Percentiles rank a stretch among this genome's conserved stretches.
phyloP scores from a whole-genome alignment of 2,113 vertebrate species.

The western clawed frog (Xenopus tropicalis) region DNA sequence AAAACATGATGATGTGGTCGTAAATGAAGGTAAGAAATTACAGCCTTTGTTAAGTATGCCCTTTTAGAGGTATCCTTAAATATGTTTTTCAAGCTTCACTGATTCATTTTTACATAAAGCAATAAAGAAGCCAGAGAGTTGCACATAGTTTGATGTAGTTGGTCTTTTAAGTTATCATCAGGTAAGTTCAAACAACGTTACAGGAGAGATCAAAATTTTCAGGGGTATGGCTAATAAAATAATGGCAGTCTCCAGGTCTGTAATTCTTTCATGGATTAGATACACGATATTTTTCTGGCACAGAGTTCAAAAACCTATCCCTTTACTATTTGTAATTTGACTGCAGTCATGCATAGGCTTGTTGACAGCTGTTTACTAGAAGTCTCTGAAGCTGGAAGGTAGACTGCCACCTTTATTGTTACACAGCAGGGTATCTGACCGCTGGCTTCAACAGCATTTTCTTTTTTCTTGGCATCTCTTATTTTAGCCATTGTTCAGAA shows the following conservation, averaged over 20 bases:
- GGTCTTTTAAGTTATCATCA: slow-evolving; percentile 38
- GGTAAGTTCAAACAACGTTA: slow-evolving; percentile 48
- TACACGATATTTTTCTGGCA: slow-evolving; percentile 59
- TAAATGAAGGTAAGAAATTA: too few species aligned
- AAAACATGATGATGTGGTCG: too few species aligned
- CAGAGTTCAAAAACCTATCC: slow-evolving; percentile 57
- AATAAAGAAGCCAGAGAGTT: slow-evolving; percentile 53
- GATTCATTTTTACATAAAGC: slow-evolving; percentile 46
- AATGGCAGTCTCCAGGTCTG: slow-evolving; percentile 54
- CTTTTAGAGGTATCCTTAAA: too few species aligned
- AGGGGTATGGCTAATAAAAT: slow-evolving; percentile 57
- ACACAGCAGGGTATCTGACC: slow-evolving; percentile 36
- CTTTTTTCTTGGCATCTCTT: slow-evolving; percentile 4
- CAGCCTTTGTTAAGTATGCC: too few species aligned
- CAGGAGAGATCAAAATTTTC: slow-evolving; percentile 48
- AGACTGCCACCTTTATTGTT: slow-evolving; percentile 47
- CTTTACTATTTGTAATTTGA: slow-evolving; percentile 58
- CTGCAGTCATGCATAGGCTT: slow-evolving; percentile 58
- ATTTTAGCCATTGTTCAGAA: not conserved
- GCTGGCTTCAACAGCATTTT: slow-evolving; percentile 17
- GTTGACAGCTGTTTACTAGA: slow-evolving; percentile 60
- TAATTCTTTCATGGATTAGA: slow-evolving; percentile 60
- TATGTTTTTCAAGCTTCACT: too few species aligned
- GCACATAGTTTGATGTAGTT: slow-evolving; percentile 41
- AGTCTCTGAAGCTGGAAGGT: slow-evolving; percentile 50